Conservation (phyloP, 2,888 invertebrate genomes). For the Teleiodes luculella region DNA sequence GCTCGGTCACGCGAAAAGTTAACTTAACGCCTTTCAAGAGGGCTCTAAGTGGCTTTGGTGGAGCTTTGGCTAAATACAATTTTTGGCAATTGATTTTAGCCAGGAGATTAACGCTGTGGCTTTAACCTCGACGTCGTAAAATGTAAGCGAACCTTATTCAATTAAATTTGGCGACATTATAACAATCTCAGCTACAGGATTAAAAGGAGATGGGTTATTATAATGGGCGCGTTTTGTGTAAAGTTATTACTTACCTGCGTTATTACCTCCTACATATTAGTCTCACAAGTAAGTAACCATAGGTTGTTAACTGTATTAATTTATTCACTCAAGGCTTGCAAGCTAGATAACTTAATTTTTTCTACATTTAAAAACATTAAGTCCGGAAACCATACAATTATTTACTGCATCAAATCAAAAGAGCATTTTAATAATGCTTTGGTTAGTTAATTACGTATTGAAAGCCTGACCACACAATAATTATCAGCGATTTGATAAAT, state of each 20-base stretch:
- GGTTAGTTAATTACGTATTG: no score
- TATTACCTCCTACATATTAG: no score
- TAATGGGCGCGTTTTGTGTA: constrained; percentile 4
- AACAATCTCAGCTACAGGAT: constrained; percentile 69
- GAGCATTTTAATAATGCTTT: no score
- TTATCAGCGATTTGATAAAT: no score
- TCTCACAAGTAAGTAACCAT: no score
- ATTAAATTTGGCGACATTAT: constrained; percentile 74
- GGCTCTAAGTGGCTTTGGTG: constrained; percentile 37
- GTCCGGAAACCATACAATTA: no score
- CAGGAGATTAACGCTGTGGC: constrained; percentile 68
- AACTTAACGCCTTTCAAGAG: constrained; percentile 45
- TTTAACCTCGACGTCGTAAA: constrained; percentile 65
- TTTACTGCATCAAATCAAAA: no score
- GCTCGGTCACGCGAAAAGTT: constrained; percentile 41
- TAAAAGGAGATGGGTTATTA: constrained; percentile 44
- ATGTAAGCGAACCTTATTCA: constrained; percentile 76
- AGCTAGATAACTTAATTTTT: no score
- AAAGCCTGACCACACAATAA: no score
- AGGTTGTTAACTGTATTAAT: no score
- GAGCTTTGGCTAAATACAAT: constrained; percentile 51
- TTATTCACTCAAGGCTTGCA: no score
- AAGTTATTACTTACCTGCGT: background rate
- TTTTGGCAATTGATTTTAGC: constrained; percentile 75
- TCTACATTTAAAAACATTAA: no score